These are phyloP conservation scores for Eidolon helvum DNA, from an alignment of 2,113 vertebrate genomes.

Conservation along the genomic window DNA sequence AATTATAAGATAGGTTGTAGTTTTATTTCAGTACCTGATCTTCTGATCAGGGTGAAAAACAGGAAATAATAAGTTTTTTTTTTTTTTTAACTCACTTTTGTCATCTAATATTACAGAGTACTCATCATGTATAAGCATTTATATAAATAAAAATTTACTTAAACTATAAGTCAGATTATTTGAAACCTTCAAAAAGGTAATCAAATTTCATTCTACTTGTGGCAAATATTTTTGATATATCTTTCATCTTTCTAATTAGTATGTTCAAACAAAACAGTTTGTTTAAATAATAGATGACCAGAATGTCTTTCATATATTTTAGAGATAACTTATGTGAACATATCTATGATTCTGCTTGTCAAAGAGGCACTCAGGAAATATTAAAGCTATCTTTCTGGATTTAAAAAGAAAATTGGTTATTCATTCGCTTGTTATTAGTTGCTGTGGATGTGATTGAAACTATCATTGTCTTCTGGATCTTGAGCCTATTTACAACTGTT, in stretches of 20 bases:
- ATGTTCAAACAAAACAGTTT: neutral
- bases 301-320: neutral
- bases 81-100: neutral
- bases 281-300: neutral
- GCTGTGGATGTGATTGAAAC: neutral
- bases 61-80: constrained; percentile 30
- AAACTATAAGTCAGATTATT: neutral
- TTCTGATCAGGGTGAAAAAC: neutral
- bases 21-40: neutral
- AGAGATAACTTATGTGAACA: neutral
- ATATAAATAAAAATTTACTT: neutral
- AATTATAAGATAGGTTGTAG: neutral
- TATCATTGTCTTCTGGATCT: neutral
- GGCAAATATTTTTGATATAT: neutral
- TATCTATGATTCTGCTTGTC: neutral
- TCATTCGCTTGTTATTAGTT: neutral
- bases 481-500: neutral
- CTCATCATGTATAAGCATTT: neutral
- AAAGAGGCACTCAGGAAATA: neutral
- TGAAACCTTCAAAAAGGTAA: neutral
- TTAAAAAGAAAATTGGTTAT: neutral
- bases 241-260: neutral
- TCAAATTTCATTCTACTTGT: neutral
- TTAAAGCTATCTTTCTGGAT: neutral
- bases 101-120: neutral